phyloP scores from a whole-genome alignment of 2,888 invertebrate species.

The Phyllotreta cruciferae region DNA sequence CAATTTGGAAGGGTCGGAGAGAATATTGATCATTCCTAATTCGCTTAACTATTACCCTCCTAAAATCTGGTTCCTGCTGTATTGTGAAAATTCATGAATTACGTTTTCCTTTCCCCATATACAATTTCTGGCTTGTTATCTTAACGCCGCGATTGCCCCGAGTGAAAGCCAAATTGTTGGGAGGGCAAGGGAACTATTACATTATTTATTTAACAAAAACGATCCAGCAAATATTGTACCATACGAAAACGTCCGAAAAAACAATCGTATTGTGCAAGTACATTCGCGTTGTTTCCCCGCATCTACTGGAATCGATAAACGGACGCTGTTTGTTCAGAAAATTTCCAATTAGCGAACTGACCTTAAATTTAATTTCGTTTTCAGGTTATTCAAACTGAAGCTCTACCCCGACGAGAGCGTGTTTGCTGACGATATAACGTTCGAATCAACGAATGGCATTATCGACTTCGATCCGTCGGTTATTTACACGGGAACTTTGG shows the following conservation, averaged over 20 bases:
- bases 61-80: neutral
- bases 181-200: no score
- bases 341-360: constrained; percentile 20
- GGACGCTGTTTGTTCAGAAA: constrained; percentile 15
- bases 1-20: constrained; percentile 2
- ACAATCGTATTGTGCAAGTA: no score
- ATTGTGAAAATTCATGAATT: neutral
- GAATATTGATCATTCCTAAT: constrained; percentile 8
- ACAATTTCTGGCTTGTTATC: no score
- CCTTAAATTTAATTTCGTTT: constrained; percentile 53
- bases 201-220: no score
- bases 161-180: no score
- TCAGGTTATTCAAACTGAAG: constrained; percentile 78
- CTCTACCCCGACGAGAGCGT: constrained; percentile 76
- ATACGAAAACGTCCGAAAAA: no score
- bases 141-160: no score
- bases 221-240: no score
- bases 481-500: constrained; percentile 78
- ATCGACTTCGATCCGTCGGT: constrained; percentile 75
- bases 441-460: constrained; percentile 75
- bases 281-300: no score
- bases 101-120: no score
- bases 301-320: constrained; percentile 11
- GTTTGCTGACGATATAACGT: constrained; percentile 77
- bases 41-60: constrained; percentile 1